phyloP scores from a whole-genome alignment of 2,888 invertebrate species.

The Physocephala rufipes region DNA sequence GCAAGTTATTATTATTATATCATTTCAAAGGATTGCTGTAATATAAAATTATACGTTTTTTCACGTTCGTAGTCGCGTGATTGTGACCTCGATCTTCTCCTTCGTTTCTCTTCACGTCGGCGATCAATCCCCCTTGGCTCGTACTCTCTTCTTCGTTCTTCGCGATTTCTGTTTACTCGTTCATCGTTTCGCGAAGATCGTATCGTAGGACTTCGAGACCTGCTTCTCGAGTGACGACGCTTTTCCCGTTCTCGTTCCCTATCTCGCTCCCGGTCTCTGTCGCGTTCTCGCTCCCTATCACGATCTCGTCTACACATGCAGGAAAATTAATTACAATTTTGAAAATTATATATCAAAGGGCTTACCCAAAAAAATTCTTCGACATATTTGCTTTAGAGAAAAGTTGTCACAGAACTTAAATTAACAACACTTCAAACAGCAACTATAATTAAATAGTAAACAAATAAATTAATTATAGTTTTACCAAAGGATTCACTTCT shows the following conservation, averaged over 20 bases:
- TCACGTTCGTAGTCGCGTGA: conserved; percentile 57
- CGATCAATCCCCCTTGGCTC: conserved; percentile 49
- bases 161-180: conserved; percentile 51
- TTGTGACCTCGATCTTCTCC: conserved; percentile 55
- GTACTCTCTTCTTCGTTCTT: conserved; percentile 55
- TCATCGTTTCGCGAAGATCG: conserved; percentile 54
- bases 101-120: conserved; percentile 58
- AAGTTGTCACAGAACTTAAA: neutral
- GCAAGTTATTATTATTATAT: conserved; percentile 17
- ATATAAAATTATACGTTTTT: conserved; percentile 51
- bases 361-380: conserved; percentile 44
- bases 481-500: neutral
- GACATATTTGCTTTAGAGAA: conserved; percentile 38
- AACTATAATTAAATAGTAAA: neutral
- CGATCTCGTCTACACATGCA: conserved; percentile 42
- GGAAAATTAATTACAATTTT: neutral
- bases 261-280: conserved; percentile 44
- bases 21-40: neutral
- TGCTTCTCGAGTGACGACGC: conserved; percentile 26
- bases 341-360: neutral
- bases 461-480: neutral
- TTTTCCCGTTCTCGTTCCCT: conserved; percentile 42
- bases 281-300: conserved; percentile 64
- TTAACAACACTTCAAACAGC: neutral
- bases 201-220: conserved; percentile 19